Percentiles rank a stretch among this genome's conserved stretches.
Evolutionary conservation across 1,140 invertebrate genomes (phyloP).

Genomic region (Sycophaga agraensis): DNA sequence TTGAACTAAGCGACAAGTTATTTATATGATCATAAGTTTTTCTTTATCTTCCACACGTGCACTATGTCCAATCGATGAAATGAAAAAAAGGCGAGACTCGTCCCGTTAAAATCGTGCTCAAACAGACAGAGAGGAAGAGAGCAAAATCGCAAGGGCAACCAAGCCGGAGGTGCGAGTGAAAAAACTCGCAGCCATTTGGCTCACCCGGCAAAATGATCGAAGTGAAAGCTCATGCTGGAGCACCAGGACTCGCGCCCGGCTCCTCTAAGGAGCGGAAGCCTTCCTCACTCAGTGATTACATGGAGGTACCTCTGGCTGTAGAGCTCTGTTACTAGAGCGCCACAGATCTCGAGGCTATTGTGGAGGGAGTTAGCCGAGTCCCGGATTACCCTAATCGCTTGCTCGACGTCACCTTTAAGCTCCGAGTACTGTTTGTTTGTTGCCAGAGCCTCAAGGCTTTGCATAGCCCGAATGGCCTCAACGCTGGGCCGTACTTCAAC

Average conservation of each 20-base stretch:
- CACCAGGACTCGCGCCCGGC: not conserved
- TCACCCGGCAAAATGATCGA: constrained; percentile 29
- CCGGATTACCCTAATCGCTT: constrained; percentile 52
- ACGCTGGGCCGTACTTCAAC: constrained; percentile 51
- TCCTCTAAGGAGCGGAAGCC: not conserved
- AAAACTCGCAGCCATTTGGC: too few species aligned
- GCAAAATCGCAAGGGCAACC: too few species aligned
- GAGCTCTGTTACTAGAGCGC: constrained; percentile 47
- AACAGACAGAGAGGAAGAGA: too few species aligned
- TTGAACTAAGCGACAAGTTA: too few species aligned
- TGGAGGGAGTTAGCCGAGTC: constrained; percentile 58
- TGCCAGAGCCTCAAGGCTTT: constrained; percentile 50
- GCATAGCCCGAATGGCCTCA: constrained; percentile 56
- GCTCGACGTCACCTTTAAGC: constrained; percentile 52
- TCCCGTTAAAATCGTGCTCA: too few species aligned
- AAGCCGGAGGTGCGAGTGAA: too few species aligned
- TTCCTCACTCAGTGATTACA: constrained; percentile 46
- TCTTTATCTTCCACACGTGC: too few species aligned
- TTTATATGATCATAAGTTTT: too few species aligned
- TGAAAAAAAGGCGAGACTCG: too few species aligned
- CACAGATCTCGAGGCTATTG: constrained; percentile 48
- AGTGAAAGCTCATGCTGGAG: constrained; percentile 16
- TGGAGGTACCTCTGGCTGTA: constrained; percentile 54
- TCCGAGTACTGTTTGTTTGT: constrained; percentile 55
- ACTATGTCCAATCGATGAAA: too few species aligned